Evolutionary conservation across 2,113 vertebrate species (phyloP), one percentile per base, ranked within the genome.

Genomic region (Larimichthys crocea): DNA sequence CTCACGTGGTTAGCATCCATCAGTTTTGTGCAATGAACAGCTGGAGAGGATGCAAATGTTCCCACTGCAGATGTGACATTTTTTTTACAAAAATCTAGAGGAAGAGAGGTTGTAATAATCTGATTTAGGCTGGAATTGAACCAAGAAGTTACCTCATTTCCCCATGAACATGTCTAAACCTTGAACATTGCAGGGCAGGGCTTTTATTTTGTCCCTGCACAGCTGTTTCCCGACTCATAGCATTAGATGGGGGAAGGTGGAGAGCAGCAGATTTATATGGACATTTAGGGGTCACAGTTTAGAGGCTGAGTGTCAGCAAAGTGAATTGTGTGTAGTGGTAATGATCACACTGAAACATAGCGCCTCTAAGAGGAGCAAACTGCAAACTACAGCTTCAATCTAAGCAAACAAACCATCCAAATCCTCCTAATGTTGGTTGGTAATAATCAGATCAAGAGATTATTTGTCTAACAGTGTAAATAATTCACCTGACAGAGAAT

Each of bases 231-330:
- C 49, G 59, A 73, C 78, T 68, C 57, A 82, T 14, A 40, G 79
- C 79, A 49, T 84, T 29, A 83, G 35, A 74, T 57, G 35, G 44
- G 72, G 79, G 52, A 53, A 79, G 72, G 83, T 83, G 72, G 65
- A 74, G 48, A 74, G 67, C 66, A 55, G 26, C 71, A 88, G 85
- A 92, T 91, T 90, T 90, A 92, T 92, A 84, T 84, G 59, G 83
- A 84, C 85, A 78, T 87, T 84, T 76, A 88, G 83, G 85, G 85
- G 89, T 90, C 83, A 83, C 74, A 74, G 83, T 87, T 90, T 59
- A 79, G 63, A 82, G 66, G 68, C 64, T 11, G 24, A 31, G 83
- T 79, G 59, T 80, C 86, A 84, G 69, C 76, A 83, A 64, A 78
- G 68, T 79, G 65, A 80, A 70, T 48, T 19, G 31, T 66, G 31